Evolutionary conservation across 1,140 invertebrate genomes (phyloP).

Genomic region (Drosophila persimilis): DNA sequence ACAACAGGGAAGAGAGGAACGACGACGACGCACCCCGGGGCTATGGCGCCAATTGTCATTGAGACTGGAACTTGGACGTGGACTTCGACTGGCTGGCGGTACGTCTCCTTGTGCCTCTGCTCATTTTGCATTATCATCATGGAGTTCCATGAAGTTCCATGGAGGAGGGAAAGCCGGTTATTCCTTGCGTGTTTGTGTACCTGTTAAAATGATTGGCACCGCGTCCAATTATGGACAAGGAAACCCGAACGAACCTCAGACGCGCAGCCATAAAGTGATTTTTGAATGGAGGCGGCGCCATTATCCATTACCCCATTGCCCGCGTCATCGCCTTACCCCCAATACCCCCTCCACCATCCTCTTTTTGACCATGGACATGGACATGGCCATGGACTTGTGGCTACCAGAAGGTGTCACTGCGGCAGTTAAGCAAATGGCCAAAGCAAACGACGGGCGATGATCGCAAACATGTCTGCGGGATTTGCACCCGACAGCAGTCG

Average conservation of each 20-base stretch:
- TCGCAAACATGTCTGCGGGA: slow-evolving; percentile 21
- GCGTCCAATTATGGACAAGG: slow-evolving; percentile 73
- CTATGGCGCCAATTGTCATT: slow-evolving; percentile 80
- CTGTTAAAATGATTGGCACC: slow-evolving; percentile 81
- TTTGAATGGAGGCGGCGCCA: slow-evolving; percentile 78
- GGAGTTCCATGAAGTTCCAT: not conserved
- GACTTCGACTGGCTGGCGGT: slow-evolving; percentile 7
- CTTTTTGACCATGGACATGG: slow-evolving; percentile 1
- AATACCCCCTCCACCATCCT: not conserved
- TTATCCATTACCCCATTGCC: slow-evolving; percentile 32
- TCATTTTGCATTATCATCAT: slow-evolving; percentile 72
- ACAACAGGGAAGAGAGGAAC: not conserved
- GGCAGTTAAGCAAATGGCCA: slow-evolving; percentile 69
- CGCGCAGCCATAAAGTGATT: slow-evolving; percentile 71
- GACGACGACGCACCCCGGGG: slow-evolving; percentile 54
- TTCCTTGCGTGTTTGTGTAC: slow-evolving; percentile 73
- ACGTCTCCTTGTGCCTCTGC: slow-evolving; percentile 3
- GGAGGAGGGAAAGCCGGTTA: slow-evolving; percentile 31
- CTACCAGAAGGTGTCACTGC: slow-evolving; percentile 60
- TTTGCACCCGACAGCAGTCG: not conserved
- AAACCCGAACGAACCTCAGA: slow-evolving; percentile 17
- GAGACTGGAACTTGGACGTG: slow-evolving; percentile 27
- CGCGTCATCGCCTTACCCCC: slow-evolving; percentile 1
- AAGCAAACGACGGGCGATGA: slow-evolving; percentile 50
- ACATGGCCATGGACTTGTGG: slow-evolving; percentile 10